Evolutionary conservation across 2,888 invertebrate genomes (phyloP).

Genomic region (Ctena decussata): DNA sequence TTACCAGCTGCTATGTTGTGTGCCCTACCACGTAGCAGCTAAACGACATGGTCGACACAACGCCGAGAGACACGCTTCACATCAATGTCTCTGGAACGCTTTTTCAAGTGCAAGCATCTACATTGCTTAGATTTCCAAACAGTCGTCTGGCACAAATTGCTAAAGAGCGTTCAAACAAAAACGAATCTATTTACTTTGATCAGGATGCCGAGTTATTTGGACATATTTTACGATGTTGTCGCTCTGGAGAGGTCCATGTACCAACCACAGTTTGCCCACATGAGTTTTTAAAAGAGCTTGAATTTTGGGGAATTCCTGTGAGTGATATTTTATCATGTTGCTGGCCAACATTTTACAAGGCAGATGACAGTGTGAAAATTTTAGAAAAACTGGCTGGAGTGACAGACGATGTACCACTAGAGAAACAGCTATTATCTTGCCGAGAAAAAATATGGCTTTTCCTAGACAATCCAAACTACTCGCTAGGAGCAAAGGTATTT

Average conservation of each 20-base stretch:
- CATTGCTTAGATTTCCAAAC: neutral
- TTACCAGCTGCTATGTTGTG: too few relatives aligned
- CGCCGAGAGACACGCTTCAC: too few relatives aligned
- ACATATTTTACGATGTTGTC: constrained; percentile 8
- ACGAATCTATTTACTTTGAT: neutral
- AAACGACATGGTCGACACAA: too few relatives aligned
- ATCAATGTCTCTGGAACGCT: neutral
- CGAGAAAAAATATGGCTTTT: neutral
- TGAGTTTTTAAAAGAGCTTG: neutral
- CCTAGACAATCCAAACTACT: neutral
- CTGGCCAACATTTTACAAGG: constrained; percentile 6
- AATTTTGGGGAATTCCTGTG: constrained; percentile 13
- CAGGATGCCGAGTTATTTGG: neutral
- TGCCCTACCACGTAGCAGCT: too few relatives aligned
- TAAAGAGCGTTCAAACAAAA: neutral
- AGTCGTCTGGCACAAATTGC: neutral
- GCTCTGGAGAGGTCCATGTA: constrained; percentile 1
- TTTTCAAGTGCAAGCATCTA: neutral
- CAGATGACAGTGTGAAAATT: neutral
- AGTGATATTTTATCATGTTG: neutral
- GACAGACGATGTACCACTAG: neutral
- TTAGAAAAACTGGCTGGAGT: neutral
- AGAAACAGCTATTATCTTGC: neutral
- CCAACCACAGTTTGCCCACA: neutral
- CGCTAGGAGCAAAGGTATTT: neutral